These are phyloP conservation scores for Sebastes hubbsi DNA, from an alignment of 2,797 vertebrate genomes.

Conservation along the genomic window DNA sequence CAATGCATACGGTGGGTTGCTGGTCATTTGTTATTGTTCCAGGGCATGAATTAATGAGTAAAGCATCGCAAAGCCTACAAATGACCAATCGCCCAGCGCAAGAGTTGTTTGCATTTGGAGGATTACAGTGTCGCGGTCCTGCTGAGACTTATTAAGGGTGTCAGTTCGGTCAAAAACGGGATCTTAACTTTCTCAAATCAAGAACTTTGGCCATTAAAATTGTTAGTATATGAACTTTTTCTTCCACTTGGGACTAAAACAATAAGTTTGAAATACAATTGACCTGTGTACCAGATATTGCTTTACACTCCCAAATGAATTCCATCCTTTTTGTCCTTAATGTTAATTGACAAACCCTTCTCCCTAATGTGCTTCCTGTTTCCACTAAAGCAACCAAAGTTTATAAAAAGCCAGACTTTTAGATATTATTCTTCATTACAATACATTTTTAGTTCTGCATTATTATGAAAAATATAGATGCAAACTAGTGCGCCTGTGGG, in stretches of 20 bases:
- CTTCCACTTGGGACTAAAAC: background rate
- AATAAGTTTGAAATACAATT: background rate
- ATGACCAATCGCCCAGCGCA: constrained; percentile 26
- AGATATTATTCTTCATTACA: background rate
- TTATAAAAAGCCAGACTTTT: background rate
- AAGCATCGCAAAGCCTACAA: constrained; percentile 15
- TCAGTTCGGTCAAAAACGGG: constrained; percentile 26
- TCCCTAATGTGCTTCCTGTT: background rate
- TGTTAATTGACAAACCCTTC: background rate
- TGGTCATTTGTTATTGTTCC: constrained; percentile 44
- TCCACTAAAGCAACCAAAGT: background rate
- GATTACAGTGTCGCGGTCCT: background rate
- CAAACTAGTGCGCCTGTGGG: no score
- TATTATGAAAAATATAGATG: no score
- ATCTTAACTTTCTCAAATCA: constrained; percentile 23
- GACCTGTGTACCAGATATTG: background rate
- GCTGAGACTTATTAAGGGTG: constrained; percentile 48
- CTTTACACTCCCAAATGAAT: background rate
- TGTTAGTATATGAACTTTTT: background rate
- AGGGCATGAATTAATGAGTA: constrained; percentile 62
- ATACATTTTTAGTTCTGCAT: no score
- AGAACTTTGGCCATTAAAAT: constrained; percentile 46
- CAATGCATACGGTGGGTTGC: constrained; percentile 24
- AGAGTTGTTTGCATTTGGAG: constrained; percentile 25
- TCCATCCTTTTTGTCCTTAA: background rate